Base-by-base conservation (phyloP, 2,113 vertebrate species). In the Ornithorhynchus anatinus region DNA sequence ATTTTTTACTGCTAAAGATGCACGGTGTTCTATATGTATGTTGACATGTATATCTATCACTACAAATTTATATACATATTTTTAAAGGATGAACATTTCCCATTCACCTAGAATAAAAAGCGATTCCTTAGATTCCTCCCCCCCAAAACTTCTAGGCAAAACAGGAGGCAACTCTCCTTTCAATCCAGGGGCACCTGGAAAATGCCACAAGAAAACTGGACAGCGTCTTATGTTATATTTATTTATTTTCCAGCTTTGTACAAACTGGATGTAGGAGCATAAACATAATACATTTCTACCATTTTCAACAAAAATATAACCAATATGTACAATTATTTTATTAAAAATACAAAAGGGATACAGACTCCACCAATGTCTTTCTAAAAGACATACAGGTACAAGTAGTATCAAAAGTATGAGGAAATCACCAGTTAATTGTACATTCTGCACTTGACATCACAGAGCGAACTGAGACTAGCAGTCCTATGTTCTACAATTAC, bases 281-380 rank as follows among this genome's bases (percentile, higher is more conserved):
- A 96, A 99, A 99, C 97, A 97, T 98, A 96, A 95, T 98, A 98
- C 98, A 96, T 99, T 98, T 99, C 95, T 96, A 96, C 95, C 94
- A 94, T 95, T 93, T 95, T 96, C 95, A 99, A 99, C 98, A 99
- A 99, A 99, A 99, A 99, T 98, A 99, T 95, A 99, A 99, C 97
- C 98, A 96, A 96, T 99, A 99, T 99, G 95, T 99, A 99, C 98
- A 99, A 98, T 98, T 99, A 96, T 98, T 98, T 96, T 99, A 99
- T 99, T 99, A 97, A 99, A 99, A 99, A 99, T 99, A 99, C 97
- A 98, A 99, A 94, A 98, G 94, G 93, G 94, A 97, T 96, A 97
- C 96, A 85, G 96, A 98, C 97, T 97, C 96, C 95, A 97, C 96
- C 97, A 93, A 97, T 98, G 97, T 98, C 98, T 99, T 99, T 98